Base-by-base conservation (phyloP, 2,888 invertebrate genomes). In the Pyralis farinalis region DNA sequence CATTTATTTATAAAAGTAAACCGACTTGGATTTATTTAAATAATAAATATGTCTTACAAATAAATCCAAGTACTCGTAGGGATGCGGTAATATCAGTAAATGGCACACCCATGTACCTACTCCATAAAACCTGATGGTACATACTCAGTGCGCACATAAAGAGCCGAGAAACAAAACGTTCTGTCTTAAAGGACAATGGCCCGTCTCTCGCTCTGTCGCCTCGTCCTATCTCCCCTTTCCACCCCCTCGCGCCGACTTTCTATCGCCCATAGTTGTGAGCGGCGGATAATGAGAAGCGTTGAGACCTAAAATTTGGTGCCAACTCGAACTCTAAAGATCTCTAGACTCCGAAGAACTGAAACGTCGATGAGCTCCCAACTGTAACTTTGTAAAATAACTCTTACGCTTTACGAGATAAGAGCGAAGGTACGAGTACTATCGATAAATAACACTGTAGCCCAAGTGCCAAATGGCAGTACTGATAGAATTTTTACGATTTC, bases 231-330 rank as follows among this genome's bases (percentile, higher is more conserved):
- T 41, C 35, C 12, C 29, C 47, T 43, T 40, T 43, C 27, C 53
- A 35, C 47, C 51, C 50, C 46, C 42, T 44, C 34, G 37, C 41
- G 44, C 43, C 43, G 49, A 42, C 51, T 57, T 56, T 49, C 57
- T 48, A 49, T 56, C 52, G 42, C 46, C 53, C 46, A 45, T 53
- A 47, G 51, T 68, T 67, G 58, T 62, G 66, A 76, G 61, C 73
- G 67, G 61, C 66, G 70, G 66, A 78, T 86, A 86, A 86, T 84
- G 84, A 85, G 84, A 82, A 82, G 73, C 83, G 80, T 78, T 72
- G 79, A 71, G 73, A 83, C 71, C 83, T 82, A 78, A 86, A 86
- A 86, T 86, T 85, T 77, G 79, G 84, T 80, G 81, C 85, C 84
- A 84, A 82, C 83, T 86, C 85, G 75, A 84, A 84, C 80, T 79